Base-by-base conservation (phyloP, 2,113 vertebrate species). In the Dendropsophus ebraccatus region DNA sequence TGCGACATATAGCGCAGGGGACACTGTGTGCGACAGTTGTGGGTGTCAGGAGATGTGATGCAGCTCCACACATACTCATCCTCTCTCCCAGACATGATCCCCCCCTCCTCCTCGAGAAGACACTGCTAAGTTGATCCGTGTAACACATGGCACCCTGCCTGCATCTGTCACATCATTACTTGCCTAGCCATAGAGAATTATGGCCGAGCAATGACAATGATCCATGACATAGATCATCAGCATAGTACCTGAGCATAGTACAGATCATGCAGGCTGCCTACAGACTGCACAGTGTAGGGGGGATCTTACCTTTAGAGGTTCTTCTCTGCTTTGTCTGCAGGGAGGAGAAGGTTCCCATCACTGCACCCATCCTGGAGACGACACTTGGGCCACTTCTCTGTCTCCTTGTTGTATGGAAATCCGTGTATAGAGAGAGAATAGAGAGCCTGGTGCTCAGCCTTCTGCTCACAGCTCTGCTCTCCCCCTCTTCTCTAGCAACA, bases 341-440 rank as follows among this genome's bases (percentile, higher is more conserved):
- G 93, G 97, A 97, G 60, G 96, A 97, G 93, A 99, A 95, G 16
- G 97, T 98, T 88, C 97, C 97, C 94, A 99, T 97, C 91, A 98
- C 97, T 87, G 97, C 97, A 92, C 97, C 97, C 97, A 98, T 98
- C 93, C 91, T 94, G 37, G 89, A 89, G 91, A 89, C 76, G 88
- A 88, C 88, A 92, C 90, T 91, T 74, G 87, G 28, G 90, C 88
- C 88, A 56, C 85, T 88, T 77, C 91, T 91, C 91, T 80, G 65
- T 10, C 35, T 69, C 17, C 87, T 76, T 89, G 78, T 87, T 58
- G 82, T 88, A 83, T 87, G 75, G 37, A 89, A 88, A 92, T 86
- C 89, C 83, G 90, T 88, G 87, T 50, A 89, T 73, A 79, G 85
- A 92, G 89, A 86, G 78, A 86, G 81, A 87, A 89, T 90, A 91